Conservation (phyloP, 2,797 vertebrate genomes). For the Pangasius djambal region DNA sequence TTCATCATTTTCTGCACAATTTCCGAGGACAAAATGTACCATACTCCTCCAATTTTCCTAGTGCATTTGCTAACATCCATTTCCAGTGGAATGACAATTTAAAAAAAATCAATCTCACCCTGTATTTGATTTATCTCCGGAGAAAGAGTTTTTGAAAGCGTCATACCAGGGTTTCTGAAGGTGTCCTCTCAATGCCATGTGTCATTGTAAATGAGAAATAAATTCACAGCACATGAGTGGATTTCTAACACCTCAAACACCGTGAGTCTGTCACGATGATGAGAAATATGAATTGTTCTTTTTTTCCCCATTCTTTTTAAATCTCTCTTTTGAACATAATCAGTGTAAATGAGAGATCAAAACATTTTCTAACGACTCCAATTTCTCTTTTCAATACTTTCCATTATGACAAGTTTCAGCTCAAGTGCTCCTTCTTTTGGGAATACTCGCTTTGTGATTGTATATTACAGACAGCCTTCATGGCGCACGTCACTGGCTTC, state of each 20-base stretch:
- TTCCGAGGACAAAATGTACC: slow-evolving; percentile 57
- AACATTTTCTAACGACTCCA: slow-evolving; percentile 11
- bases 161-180: slow-evolving; percentile 25
- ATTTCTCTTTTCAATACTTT: slow-evolving; percentile 1
- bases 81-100: slow-evolving; percentile 58
- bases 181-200: slow-evolving; percentile 26
- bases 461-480: slow-evolving; percentile 20
- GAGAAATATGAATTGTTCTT: slow-evolving; percentile 20
- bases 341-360: slow-evolving; percentile 10
- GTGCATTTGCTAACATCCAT: slow-evolving; percentile 51
- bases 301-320: not conserved
- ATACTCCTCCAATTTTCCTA: slow-evolving; percentile 55
- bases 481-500: slow-evolving; percentile 2
- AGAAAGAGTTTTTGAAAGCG: slow-evolving; percentile 46
- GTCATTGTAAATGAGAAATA: slow-evolving; percentile 51
- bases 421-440: not conserved
- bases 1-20: slow-evolving; percentile 59
- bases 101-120: slow-evolving; percentile 51
- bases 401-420: not conserved
- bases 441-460: slow-evolving; percentile 20
- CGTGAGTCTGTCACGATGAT: slow-evolving; percentile 19
- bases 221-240: slow-evolving; percentile 22
- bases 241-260: slow-evolving; percentile 32
- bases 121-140: slow-evolving; percentile 56
- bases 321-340: not conserved